Evolutionary conservation across 2,888 invertebrate genomes (phyloP), one percentile per base, ranked within the genome.

Genomic region (Steinernema scapterisci): DNA sequence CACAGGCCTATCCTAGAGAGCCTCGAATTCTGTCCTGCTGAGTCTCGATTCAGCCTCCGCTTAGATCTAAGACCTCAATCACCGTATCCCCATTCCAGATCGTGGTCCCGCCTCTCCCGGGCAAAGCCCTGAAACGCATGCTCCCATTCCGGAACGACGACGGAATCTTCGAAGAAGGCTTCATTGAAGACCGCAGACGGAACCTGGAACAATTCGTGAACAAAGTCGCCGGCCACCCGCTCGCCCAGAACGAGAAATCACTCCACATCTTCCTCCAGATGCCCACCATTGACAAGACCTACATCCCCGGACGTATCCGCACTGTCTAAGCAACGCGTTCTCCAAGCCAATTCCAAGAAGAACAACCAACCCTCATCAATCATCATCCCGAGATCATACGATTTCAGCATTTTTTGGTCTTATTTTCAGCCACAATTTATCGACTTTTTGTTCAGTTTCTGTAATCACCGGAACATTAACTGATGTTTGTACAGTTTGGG

Each of bases 221-320:
- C 90, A 99, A 99, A 91, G 95, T 99, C 88, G 97, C 97, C 72
- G 97, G 97, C 75, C 97, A 99, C 90, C 97, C 97, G 1, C 90
- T 97, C 88, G 97, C 97, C 76, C 97, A 99, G 90, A 97, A 97
- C 89, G 97, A 99, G 90, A 92, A 95, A 88, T 99, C 97, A 90
- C 92, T 99, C 87, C 99, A 99, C 90, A 97, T 99, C 94, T 99
- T 99, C 91, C 92, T 99, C 80, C 97, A 97, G 89, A 97, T 97
- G 87, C 93, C 93, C 71, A 92, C 93, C 87, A 97, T 99, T 89
- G 97, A 99, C 90, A 96, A 95, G 91, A 97, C 95, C 91, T 99
- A 99, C 90, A 95, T 97, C 83, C 99, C 99, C 85, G 99, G 99
- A 86, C 97, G 99, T 91, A 97, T 99, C 89, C 92, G 96, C 88